Evolutionary conservation across 2,797 vertebrate species (phyloP), one percentile per base, ranked within the genome.

Genomic region (Distichodus sexfasciatus): DNA sequence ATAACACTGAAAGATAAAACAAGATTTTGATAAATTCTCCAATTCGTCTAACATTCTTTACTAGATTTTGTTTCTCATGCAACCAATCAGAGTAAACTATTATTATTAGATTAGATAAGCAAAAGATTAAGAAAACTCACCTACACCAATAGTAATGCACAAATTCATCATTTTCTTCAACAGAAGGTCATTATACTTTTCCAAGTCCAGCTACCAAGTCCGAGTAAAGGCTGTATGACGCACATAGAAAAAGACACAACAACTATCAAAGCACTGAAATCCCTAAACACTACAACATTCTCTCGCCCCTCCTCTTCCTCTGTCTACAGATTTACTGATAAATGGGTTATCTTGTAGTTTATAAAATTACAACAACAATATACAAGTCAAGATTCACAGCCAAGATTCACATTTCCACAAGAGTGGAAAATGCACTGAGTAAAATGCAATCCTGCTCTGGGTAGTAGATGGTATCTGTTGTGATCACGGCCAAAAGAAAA

Each of bases 301-400:
- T 24, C 28, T 59, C 28, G 58, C 74, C 61, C 77, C 71, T 31
- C 77, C 77, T 70, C 66, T 79, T 79, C 74, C 74, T 57, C 29
- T 79, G 29, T 41, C 19, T 23, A 43, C 40, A 70, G 77, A 76
- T 73, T 41, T 66, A 63, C 77, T 48, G 73, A 79, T 79, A 66
- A 70, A 59, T 57, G 14, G 3, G 24, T 21, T 61, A 36, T 36
- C 6, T 57, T 35, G 17, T 12, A 11, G 40, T 47, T 51, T 47
- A 19, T 53, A 33, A 63, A 57, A n/a, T 8, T 44, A 29, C 1
- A 15, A 6, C 14, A 46, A 35, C n/a, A 36, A 6, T 26, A n/a
- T 9, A 48, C 28, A 29, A 53, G 12, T 2, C 12, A 62, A 31
- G 19, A 33, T 36, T 60, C 62, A 38, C 14, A 51, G n/a, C 10